Evolutionary conservation across 2,113 vertebrate genomes (phyloP), one percentile per base, ranked within the genome.

Genomic region (Vireo altiloquus): DNA sequence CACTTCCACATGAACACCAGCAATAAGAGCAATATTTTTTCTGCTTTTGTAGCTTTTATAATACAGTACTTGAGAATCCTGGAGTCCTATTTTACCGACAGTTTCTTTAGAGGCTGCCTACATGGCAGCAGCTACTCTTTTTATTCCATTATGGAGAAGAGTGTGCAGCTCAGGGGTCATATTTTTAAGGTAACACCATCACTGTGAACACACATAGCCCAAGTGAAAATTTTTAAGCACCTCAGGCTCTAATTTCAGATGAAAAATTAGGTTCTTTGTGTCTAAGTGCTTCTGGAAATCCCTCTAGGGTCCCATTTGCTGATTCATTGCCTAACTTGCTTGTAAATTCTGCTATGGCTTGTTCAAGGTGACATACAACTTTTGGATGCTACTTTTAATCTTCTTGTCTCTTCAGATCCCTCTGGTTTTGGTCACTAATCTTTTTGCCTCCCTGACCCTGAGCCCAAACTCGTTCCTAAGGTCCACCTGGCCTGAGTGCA

Each of bases 331-430:
- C 39, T 90, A 89, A 50, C 35, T 53, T 61, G 33, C 39, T 74
- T 86, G 39, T 86, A 86, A 92, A 94, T 93, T 89, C 39, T 68
- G 50, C 46, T 75, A n/a, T 70, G 75, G 30, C 27, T 90, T 81
- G 7, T 69, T 83, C 82, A 95, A 95, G 92, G 89, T 89, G 68
- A 90, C 71, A 86, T 5, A 30, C 7, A 82, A 46, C 21, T 59
- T 92, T 54, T 66, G 21, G 39, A 81, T 87, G 37, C 24, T 83
- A 33, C 14, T 65, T 93, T 54, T 54, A 15, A 39, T 25, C 40
- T 66, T 4, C 0, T 70, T 82, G 9, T 57, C 13, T 70, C 39
- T 37, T 74, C n/a, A 57, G 7, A 7, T 88, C 2, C 1, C n/a
- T 83, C 82, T 66, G 18, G 13, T 53, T 96, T 89, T 74, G 33